Percentiles rank a stretch among this genome's conserved stretches.
phyloP scores from a whole-genome alignment of 2,113 vertebrate species.

The Chloebia gouldiae region DNA sequence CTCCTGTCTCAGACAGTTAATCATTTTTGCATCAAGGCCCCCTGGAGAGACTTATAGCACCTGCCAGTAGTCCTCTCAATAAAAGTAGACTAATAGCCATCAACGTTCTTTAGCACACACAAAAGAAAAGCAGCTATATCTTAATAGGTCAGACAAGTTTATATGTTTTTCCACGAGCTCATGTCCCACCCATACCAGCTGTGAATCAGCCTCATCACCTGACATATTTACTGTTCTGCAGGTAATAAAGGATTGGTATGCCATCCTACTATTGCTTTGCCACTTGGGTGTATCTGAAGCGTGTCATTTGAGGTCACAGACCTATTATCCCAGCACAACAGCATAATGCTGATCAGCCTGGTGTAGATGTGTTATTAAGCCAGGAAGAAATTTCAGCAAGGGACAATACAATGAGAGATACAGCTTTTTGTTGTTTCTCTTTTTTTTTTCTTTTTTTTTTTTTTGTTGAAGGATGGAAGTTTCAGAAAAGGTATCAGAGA shows the following conservation, averaged over 20 bases:
- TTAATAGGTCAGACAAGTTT: not conserved
- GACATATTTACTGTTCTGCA: not conserved
- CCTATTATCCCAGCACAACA: not conserved
- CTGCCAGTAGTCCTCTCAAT: not conserved
- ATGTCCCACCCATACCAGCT: not conserved
- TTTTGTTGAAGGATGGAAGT: accelerated
- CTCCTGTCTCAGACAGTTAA: slow-evolving; percentile 15
- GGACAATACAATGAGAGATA: not conserved
- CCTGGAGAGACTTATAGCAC: not conserved
- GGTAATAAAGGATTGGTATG: not conserved
- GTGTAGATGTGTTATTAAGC: not conserved
- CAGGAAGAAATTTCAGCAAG: not conserved
- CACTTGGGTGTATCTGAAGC: not conserved
- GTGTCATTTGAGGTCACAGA: not conserved
- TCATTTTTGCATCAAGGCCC: not conserved
- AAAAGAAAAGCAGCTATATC: not conserved
- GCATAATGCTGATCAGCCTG: not conserved
- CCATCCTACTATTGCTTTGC: not conserved
- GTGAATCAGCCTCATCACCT: not conserved
- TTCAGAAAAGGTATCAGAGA: not conserved
- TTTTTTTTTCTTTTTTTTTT: not conserved
- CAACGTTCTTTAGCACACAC: not conserved
- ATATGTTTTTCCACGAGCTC: not conserved
- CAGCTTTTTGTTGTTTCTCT: not conserved
- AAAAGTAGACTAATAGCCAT: not conserved